Conservation (phyloP, 2,797 vertebrate species). For the Garrulus glandarius region DNA sequence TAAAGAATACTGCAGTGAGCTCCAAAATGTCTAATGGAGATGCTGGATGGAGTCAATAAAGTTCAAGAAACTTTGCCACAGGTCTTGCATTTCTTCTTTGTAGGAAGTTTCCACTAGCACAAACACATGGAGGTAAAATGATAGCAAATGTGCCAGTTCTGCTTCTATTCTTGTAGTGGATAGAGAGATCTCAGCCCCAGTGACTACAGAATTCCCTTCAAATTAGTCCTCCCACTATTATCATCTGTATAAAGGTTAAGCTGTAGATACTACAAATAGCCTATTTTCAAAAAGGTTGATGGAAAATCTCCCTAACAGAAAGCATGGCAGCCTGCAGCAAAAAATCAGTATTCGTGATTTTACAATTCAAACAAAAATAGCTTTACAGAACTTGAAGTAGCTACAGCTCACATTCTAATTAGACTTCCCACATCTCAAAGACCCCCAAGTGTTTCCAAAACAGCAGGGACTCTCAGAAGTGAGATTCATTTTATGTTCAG, state of each 20-base stretch:
- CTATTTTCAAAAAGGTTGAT: background rate
- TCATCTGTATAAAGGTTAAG: background rate
- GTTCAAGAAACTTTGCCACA: background rate
- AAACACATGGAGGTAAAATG: background rate
- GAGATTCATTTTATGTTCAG: background rate
- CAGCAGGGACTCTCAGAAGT: background rate
- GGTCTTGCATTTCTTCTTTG: background rate
- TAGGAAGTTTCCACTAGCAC: background rate
- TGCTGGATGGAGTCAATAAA: background rate
- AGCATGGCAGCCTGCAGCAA: background rate
- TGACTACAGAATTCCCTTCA: background rate
- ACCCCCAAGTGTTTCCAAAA: background rate
- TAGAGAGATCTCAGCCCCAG: background rate
- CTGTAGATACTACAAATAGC: background rate
- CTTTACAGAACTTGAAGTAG: background rate
- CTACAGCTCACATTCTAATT: background rate
- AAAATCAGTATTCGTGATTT: background rate
- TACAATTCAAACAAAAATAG: constrained; percentile 1
- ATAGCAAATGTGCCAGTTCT: background rate
- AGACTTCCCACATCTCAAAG: background rate
- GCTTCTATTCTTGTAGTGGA: background rate
- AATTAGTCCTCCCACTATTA: background rate
- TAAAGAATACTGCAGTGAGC: background rate
- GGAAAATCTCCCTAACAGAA: background rate
- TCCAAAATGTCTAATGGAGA: background rate